These are phyloP conservation scores for Entomobrya multifasciata DNA, from an alignment of 2,888 invertebrate species.

Conservation along the genomic window DNA sequence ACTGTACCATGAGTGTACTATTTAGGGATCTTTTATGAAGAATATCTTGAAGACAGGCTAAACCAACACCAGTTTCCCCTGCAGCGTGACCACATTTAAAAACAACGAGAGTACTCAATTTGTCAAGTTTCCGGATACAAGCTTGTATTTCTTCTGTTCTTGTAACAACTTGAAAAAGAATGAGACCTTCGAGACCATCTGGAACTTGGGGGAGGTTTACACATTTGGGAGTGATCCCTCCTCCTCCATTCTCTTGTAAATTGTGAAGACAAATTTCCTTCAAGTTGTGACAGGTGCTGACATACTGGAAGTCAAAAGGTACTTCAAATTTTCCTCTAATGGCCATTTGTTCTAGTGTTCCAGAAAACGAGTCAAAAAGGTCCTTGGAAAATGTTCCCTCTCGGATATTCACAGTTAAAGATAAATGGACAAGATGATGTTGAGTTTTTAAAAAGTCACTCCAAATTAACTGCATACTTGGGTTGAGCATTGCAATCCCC, in stretches of 20 bases:
- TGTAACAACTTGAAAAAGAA: conserved; percentile 66
- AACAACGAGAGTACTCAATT: conserved; percentile 58
- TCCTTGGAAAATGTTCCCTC: conserved; percentile 55
- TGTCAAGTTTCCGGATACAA: conserved; percentile 48
- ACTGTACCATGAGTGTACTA: conserved; percentile 66
- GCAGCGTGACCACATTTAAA: conserved; percentile 71
- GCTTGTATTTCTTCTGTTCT: conserved; percentile 61
- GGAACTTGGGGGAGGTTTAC: conserved; percentile 59
- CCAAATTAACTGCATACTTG: conserved; percentile 61
- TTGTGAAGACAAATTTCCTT: conserved; percentile 74
- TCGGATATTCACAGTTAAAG: conserved; percentile 63
- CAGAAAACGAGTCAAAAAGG: conserved; percentile 55
- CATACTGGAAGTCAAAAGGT: conserved; percentile 63
- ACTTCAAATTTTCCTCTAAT: conserved; percentile 67
- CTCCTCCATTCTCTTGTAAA: conserved; percentile 62
- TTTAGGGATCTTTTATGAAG: conserved; percentile 54
- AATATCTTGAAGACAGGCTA: conserved; percentile 57
- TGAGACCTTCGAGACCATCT: conserved; percentile 55
- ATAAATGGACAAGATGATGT: conserved; percentile 65
- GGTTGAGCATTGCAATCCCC: conserved; percentile 63
- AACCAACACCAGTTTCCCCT: conserved; percentile 66
- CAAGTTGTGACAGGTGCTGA: conserved; percentile 55
- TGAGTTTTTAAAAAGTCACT: conserved; percentile 65
- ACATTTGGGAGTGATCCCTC: conserved; percentile 54
- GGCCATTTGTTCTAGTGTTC: conserved; percentile 65